Evolutionary conservation across 2,113 vertebrate species (phyloP).

Genomic region (Pachyramphus minor): DNA sequence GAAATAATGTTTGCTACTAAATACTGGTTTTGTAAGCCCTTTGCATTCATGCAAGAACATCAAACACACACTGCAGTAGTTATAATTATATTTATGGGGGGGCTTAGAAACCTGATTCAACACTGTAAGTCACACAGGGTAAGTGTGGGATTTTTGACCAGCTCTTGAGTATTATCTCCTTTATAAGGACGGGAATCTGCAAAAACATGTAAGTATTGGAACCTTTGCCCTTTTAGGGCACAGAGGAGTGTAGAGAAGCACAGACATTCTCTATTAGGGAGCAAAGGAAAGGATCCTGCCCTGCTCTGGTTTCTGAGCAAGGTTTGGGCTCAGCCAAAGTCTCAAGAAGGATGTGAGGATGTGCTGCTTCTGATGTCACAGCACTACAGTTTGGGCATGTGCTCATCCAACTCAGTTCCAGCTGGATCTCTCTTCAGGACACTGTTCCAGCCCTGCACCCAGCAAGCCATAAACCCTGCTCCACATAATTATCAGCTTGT

Average conservation of each 20-base stretch:
- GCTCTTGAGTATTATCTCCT: neutral
- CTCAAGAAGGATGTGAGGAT: neutral
- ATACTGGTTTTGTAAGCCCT: neutral
- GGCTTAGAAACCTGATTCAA: neutral
- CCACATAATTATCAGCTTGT: neutral
- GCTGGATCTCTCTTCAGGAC: neutral
- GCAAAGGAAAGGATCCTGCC: neutral
- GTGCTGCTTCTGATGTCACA: neutral
- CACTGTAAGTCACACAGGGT: neutral
- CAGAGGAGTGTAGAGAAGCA: no score
- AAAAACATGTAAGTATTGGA: neutral
- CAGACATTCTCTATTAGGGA: neutral
- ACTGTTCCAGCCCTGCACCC: neutral
- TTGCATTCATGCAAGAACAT: neutral
- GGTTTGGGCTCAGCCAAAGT: neutral
- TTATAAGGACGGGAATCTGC: neutral
- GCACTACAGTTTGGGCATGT: accelerated
- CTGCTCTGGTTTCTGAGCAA: neutral
- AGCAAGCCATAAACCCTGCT: neutral
- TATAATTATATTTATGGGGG: neutral
- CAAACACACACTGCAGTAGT: neutral
- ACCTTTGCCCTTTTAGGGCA: no score
- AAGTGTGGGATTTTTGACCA: neutral
- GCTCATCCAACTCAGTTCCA: neutral
- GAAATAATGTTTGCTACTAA: neutral